Evolutionary conservation across 2,797 vertebrate genomes (phyloP), one percentile per base, ranked within the genome.

Genomic region (Perodicticus potto): DNA sequence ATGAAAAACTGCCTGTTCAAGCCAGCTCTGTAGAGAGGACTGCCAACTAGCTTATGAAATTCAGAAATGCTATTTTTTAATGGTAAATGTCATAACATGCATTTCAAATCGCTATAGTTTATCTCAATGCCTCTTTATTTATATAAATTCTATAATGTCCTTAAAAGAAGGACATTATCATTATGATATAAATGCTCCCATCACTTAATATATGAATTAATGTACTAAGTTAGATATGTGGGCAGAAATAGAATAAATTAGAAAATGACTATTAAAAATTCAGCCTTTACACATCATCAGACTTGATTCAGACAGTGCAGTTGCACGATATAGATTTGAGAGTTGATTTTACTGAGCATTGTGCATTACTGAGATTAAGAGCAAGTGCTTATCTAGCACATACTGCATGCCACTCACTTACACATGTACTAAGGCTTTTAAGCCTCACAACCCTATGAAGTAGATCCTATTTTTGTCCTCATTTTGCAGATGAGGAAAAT

Each of bases 1-100:
- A 92, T 87, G 96, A 94, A 96, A 96, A 97, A 95, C 93, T 45
- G 77, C 81, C 72, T 96, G 92, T 92, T 88, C 95, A 93, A 95
- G 86, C 45, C 93, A 83, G 17, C 59, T 57, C 94, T 96, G 77
- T n/a, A 59, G 96, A 85, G 57, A 96, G 94, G 59, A 49, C 73
- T 84, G 87, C 92, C 81, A 89, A 49, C 25, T 73, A 78, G 88
- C 76, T 82, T 92, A 80, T 72, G 83, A 96, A 95, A 97, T 85
- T 94, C 95, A 97, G 80, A 97, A 94, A 88, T 93, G 78, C 88
- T 95, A 37, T 85, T 91, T 96, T 91, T 78, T 76, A 93, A 95
- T 93, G 86, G 92, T 78, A 86, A 96, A 76, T 96, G 23, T 89
- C 89, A 88, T 82, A 85, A 80, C 96, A 77, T 37, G 80, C 72